Conservation (phyloP, 2,797 vertebrate species). For the Saguinus oedipus region DNA sequence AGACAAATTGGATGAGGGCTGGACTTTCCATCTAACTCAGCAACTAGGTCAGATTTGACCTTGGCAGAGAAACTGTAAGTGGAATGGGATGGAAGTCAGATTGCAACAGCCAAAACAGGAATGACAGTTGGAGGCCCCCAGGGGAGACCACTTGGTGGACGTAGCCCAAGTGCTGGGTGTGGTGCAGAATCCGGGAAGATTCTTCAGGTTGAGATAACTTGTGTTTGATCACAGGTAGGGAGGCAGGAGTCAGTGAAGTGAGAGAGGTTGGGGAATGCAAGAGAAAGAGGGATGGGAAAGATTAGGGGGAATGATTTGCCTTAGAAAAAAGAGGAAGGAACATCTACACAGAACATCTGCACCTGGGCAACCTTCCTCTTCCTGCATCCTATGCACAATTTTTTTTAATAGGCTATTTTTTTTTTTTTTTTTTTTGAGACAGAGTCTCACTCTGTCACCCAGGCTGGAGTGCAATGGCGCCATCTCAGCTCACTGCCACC, state of each 20-base stretch:
- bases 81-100: neutral
- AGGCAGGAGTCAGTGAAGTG: neutral
- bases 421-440: neutral
- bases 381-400: neutral
- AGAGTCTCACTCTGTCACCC: neutral
- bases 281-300: neutral
- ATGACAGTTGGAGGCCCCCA: neutral
- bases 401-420: neutral
- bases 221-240: neutral
- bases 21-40: neutral
- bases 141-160: neutral
- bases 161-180: neutral
- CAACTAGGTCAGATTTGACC: neutral
- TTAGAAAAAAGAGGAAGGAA: neutral
- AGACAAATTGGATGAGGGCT: neutral
- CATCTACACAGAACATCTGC: neutral
- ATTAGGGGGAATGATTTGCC: neutral
- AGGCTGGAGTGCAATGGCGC: neutral
- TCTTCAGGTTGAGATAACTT: neutral
- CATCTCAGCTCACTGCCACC: neutral
- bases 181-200: neutral
- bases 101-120: neutral
- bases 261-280: neutral
- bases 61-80: neutral
- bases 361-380: neutral